These are phyloP conservation scores for Microctenopoma steveboyesi DNA, from an alignment of 2,797 vertebrate species.

Conservation along the genomic window DNA sequence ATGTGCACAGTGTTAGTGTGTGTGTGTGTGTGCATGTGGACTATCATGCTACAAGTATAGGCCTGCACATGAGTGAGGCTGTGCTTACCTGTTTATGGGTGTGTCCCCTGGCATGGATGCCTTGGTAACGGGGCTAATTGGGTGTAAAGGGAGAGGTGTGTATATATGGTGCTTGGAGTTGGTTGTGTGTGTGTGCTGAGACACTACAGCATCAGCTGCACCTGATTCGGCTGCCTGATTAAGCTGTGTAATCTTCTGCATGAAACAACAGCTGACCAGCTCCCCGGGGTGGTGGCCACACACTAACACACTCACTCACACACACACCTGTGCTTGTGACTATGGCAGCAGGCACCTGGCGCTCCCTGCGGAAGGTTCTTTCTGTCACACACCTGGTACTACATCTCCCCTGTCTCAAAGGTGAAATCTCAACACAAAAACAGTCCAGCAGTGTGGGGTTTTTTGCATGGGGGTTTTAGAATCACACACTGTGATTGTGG, in stretches of 20 bases:
- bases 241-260: slow-evolving; percentile 92
- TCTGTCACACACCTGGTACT: slow-evolving; percentile 73
- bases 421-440: slow-evolving; percentile 68
- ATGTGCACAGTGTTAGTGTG: slow-evolving; percentile 3
- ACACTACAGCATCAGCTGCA: slow-evolving; percentile 91
- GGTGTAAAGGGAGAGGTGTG: slow-evolving; percentile 88
- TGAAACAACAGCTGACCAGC: slow-evolving; percentile 91
- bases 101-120: slow-evolving; percentile 88
- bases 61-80: slow-evolving; percentile 84
- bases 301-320: slow-evolving; percentile 56
- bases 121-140: slow-evolving; percentile 95
- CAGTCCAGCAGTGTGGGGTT: slow-evolving; percentile 31
- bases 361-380: slow-evolving; percentile 55
- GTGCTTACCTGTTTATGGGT: slow-evolving; percentile 89
- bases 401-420: slow-evolving; percentile 58
- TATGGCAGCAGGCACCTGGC: slow-evolving; percentile 63
- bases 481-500: slow-evolving; percentile 48
- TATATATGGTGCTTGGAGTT: slow-evolving; percentile 24
- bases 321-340: slow-evolving; percentile 69
- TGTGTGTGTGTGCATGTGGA: slow-evolving; percentile 1
- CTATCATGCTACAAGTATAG: slow-evolving; percentile 50
- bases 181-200: slow-evolving; percentile 40
- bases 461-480: slow-evolving; percentile 18
- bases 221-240: slow-evolving; percentile 91
- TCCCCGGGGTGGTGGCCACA: slow-evolving; percentile 80